phyloP scores from a whole-genome alignment of 37 sponge, comb jelly and placozoan genomes.

The Oopsacas minuta region DNA sequence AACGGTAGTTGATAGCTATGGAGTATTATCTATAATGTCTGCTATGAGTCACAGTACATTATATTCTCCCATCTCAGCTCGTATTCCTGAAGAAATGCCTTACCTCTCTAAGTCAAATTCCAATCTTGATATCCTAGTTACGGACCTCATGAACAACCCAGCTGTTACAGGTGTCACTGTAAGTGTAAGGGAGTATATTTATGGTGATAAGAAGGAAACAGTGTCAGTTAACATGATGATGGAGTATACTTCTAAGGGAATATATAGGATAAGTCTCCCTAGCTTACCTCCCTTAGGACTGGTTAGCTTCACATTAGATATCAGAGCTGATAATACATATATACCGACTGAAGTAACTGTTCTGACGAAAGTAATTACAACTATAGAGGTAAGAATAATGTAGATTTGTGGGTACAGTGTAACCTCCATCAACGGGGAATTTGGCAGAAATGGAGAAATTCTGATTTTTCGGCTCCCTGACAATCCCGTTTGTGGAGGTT shows the following conservation, averaged over 20 bases:
- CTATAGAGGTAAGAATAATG: neutral
- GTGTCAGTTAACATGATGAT: neutral
- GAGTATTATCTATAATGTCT: neutral
- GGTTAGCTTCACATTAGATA: neutral
- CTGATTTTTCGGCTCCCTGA: no score
- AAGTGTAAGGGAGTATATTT: neutral
- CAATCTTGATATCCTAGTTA: conserved; percentile 16
- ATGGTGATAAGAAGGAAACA: neutral
- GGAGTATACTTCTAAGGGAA: neutral
- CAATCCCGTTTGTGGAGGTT: no score
- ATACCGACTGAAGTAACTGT: neutral
- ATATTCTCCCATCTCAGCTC: neutral
- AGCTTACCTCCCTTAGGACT: neutral
- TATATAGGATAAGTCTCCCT: neutral
- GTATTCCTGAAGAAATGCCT: neutral
- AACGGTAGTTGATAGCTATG: neutral
- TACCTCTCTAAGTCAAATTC: neutral
- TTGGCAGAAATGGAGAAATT: no score
- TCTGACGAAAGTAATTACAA: neutral
- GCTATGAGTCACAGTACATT: neutral
- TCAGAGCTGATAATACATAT: neutral
- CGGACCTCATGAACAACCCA: conserved; percentile 17
- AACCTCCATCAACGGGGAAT: no score
- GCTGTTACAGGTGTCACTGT: neutral
- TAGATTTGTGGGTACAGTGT: no score